Evolutionary conservation across 2,888 invertebrate genomes (phyloP).

Genomic region (Cacoxenus indagator): DNA sequence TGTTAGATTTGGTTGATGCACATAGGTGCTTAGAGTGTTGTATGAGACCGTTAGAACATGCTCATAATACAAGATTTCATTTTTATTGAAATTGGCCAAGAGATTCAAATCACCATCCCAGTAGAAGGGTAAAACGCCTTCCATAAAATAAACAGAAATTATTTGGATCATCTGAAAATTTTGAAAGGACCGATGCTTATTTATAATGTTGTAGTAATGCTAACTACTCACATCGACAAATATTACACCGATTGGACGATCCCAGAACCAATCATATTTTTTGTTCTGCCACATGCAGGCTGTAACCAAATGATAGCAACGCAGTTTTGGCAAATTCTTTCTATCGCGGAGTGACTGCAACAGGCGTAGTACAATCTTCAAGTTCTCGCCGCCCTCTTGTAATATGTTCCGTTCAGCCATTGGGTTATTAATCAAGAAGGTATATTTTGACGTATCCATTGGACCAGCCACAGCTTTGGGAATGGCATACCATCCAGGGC

Average conservation of each 20-base stretch:
- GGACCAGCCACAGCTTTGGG: conserved; percentile 40
- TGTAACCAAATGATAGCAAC: conserved; percentile 40
- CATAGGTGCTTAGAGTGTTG: conserved; percentile 15
- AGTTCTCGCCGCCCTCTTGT: conserved; percentile 9
- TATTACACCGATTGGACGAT: conserved; percentile 23
- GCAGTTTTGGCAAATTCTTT: conserved; percentile 28
- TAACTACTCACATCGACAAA: conserved; percentile 38
- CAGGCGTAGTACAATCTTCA: conserved; percentile 38
- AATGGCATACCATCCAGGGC: conserved; percentile 41
- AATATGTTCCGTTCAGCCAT: conserved; percentile 28
- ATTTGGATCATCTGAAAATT: conserved; percentile 41
- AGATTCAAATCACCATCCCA: conserved; percentile 42
- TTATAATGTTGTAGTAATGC: background rate
- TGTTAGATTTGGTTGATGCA: conserved; percentile 2
- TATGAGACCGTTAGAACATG: background rate
- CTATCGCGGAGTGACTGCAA: conserved; percentile 38
- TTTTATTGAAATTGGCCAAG: background rate
- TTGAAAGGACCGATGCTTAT: background rate
- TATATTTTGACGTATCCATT: conserved; percentile 11
- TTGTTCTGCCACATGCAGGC: conserved; percentile 39
- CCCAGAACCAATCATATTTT: no score
- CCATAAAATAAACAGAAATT: conserved; percentile 30
- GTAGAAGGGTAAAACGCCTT: conserved; percentile 29
- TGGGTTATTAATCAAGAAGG: conserved; percentile 36
- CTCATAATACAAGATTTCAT: conserved; percentile 14